Evolutionary conservation across 92 coral and sea anemone species (phyloP), one percentile per base, ranked within the genome.

Genomic region (Porites evermanni): DNA sequence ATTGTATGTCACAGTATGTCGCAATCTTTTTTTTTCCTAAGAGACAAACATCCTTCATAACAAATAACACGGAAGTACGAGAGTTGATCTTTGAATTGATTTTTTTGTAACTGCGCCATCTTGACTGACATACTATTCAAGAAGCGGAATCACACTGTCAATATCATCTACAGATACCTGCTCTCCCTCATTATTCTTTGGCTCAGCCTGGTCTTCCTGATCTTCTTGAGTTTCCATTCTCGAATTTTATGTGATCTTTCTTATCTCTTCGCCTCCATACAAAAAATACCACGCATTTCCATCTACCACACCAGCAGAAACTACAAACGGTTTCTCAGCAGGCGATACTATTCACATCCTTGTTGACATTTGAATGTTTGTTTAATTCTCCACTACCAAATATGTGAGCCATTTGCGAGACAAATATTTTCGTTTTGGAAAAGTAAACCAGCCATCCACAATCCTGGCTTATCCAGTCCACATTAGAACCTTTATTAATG

Each of bases 281-380:
- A 38, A 38, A 38, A 4, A 38, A 38, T 38, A 38, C 47, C 47
- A 38, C 47, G 47, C 47, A 38, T 38, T 38, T 38, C 6, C 47
- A 38, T 38, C 47, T 38, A 38, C 47, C 47, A 38, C 47, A 38
- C 47, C 47, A 38, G 47, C 47, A 4, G 47, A 38, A 38, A 38
- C 47, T 38, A 38, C 47, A 38, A 38, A 38, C 47, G 17, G 17
- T 70, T 51, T 81, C 86, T 26, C 78, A 44, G 77, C 77, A 81
- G 78, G 86, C n/a, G 32, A 18, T 70, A 29, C 11, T 58, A 24
- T 70, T 29, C 18, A 58, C 14, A 32, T 29, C 78, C 65, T 56
- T 81, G 10, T 80, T 81, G 59, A 70, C 54, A 81, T 56, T 10
- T 81, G 58, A 56, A 52, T 81, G 85, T 70, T 81, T 81, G 78